Base-by-base conservation (phyloP, 1,140 invertebrate genomes). In the Drosophila trapezifrons region DNA sequence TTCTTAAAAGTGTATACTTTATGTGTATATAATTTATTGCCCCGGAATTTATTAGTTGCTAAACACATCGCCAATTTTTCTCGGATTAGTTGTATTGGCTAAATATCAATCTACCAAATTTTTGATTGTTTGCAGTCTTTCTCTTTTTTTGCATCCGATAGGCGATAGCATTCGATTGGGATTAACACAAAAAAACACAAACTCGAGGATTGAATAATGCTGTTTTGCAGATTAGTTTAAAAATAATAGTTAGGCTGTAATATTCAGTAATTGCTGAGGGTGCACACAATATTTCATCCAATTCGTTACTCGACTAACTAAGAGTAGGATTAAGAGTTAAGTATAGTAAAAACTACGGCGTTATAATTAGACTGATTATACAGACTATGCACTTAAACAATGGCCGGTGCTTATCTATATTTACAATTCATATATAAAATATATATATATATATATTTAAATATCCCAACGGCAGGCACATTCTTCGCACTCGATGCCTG, bases 301-400 rank as follows among this genome's bases (percentile, higher is more conserved):
- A 76, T 76, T 76, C 49, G 73, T 76, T 76, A 76, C 55, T 56
- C 40, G 17, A 20, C 70, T 76, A 76, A 46, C 49, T 76, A 76
- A n/a, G 20, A 40, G 32, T 72, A 69, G 22, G 51, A 49, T 47
- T 71, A 70, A 25, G 13, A 25, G 13, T 35, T 46, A 38, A 12
- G 35, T 35, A 67, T n/a, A 17, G 37, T 54, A 55, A 67, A 52
- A 70, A 46, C 32, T 70, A 67, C 37, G 37, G 37, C 38, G 17
- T 27, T 60, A 74, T 18, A 37, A 29, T 58, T 40, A 54, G 25
- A 45, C 13, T 37, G 43, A 67, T 72, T 71, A 63, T 71, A 37
- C 29, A 70, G 49, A 63, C 51, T 55, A 74, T 35, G 62, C 54
- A 59, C 72, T 76, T 76, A 76, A 67, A 59, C 20, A 76, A 76